These are phyloP conservation scores for Psittacula cyanocephala DNA, from an alignment of 2,113 vertebrate genomes.

Conservation along the genomic window DNA sequence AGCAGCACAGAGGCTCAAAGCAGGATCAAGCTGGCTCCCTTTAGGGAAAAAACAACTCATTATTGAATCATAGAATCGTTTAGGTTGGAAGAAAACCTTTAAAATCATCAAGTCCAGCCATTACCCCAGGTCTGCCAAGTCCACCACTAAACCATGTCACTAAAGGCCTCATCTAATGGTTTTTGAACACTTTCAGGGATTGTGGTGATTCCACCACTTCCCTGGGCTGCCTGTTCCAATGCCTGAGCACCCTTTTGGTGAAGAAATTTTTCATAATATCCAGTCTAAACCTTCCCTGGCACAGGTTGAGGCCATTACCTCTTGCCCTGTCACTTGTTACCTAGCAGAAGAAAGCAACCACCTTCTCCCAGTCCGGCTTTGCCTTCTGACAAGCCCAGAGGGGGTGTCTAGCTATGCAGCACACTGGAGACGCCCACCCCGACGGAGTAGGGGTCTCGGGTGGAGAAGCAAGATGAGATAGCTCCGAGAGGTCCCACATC, in stretches of 20 bases:
- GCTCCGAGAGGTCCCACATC: fast-evolving
- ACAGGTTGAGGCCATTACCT: neutral
- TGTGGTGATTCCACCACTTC: neutral
- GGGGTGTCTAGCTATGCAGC: fast-evolving
- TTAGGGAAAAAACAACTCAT: neutral
- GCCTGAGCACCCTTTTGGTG: neutral
- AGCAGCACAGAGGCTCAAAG: fast-evolving
- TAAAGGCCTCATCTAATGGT: neutral
- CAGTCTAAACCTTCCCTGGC: neutral
- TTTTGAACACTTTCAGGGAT: neutral
- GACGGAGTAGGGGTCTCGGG: neutral
- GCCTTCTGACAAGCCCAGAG: neutral
- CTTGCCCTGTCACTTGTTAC: neutral
- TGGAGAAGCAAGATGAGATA: neutral
- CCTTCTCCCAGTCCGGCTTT: neutral
- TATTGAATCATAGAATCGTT: neutral
- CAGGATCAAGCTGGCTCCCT: fast-evolving
- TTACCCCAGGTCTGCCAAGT: neutral
- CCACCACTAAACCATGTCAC: neutral
- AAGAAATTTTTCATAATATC: neutral
- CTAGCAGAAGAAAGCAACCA: neutral
- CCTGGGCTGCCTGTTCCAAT: neutral
- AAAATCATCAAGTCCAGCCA: neutral
- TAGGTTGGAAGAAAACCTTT: neutral
- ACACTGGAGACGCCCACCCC: neutral